phyloP scores from a whole-genome alignment of 37 sponge, comb jelly and placozoan species.

The Crambe crambe region DNA sequence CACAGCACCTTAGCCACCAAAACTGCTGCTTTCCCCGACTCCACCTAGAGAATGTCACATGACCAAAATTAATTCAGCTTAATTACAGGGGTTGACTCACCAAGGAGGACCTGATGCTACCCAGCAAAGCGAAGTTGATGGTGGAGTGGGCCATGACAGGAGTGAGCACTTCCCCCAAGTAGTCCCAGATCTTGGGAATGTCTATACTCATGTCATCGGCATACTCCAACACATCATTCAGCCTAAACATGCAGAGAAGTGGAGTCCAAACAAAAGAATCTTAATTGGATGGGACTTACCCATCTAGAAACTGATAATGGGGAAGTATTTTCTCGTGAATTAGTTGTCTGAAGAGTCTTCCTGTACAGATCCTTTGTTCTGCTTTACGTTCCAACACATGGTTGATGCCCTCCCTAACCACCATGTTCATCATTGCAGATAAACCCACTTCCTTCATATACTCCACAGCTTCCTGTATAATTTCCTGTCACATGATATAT shows the following conservation, averaged over 20 bases:
- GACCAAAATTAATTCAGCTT: too few species aligned
- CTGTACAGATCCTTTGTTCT: conserved; percentile 3
- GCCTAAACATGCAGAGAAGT: too few species aligned
- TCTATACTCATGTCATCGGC: conserved; percentile 77
- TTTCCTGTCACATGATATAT: too few species aligned
- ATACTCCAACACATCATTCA: conserved; percentile 61
- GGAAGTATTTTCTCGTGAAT: conserved; percentile 27
- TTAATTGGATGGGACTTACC: conserved; percentile 34
- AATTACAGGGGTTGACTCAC: not conserved
- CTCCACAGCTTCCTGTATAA: conserved; percentile 42
- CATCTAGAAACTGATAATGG: conserved; percentile 29
- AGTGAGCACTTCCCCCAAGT: conserved; percentile 44
- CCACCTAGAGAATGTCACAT: not conserved
- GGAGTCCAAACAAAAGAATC: too few species aligned
- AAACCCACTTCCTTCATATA: conserved; percentile 77
- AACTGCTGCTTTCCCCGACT: conserved; percentile 29
- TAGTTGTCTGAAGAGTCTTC: conserved; percentile 47
- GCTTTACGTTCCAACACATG: conserved; percentile 54
- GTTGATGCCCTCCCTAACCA: conserved; percentile 60
- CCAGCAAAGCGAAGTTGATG: conserved; percentile 15
- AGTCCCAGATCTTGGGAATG: conserved; percentile 76
- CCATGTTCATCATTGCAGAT: conserved; percentile 38
- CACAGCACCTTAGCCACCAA: conserved; percentile 37
- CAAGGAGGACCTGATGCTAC: not conserved
- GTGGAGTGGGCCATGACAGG: conserved; percentile 16